Conservation (phyloP, 2,888 invertebrate species). For the Phrixothrix hirtus region DNA sequence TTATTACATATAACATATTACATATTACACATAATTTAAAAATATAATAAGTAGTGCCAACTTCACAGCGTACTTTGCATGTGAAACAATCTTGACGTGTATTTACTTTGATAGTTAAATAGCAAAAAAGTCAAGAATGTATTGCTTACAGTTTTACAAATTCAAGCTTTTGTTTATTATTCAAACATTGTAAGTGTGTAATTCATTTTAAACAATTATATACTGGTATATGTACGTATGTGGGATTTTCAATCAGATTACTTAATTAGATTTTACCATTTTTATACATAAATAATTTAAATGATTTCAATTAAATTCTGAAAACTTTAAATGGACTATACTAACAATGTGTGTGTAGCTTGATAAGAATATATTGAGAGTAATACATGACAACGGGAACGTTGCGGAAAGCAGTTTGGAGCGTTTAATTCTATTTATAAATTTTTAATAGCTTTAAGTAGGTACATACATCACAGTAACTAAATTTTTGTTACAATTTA, state of each 20-base stretch:
- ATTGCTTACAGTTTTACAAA: no score
- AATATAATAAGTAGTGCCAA: no score
- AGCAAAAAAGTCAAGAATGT: no score
- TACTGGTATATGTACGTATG: background rate
- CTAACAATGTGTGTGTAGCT: slow-evolving; percentile 23
- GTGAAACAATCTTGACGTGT: no score
- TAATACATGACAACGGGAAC: slow-evolving; percentile 28
- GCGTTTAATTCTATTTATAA: slow-evolving; percentile 6
- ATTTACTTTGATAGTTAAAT: no score
- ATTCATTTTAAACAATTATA: background rate
- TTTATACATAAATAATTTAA: background rate
- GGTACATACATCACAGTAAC: no score
- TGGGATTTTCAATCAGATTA: background rate
- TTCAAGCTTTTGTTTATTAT: no score
- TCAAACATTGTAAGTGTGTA: background rate
- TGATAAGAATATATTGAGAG: slow-evolving; percentile 29
- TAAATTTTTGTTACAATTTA: no score
- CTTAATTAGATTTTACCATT: background rate
- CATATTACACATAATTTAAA: no score
- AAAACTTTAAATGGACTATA: slow-evolving; percentile 19
- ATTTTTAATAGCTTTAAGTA: no score
- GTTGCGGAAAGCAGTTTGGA: slow-evolving; percentile 24
- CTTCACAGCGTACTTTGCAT: no score
- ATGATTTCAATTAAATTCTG: slow-evolving; percentile 5
- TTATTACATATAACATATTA: no score